phyloP scores from a whole-genome alignment of 2,797 vertebrate species.

The Myotis findleyi region DNA sequence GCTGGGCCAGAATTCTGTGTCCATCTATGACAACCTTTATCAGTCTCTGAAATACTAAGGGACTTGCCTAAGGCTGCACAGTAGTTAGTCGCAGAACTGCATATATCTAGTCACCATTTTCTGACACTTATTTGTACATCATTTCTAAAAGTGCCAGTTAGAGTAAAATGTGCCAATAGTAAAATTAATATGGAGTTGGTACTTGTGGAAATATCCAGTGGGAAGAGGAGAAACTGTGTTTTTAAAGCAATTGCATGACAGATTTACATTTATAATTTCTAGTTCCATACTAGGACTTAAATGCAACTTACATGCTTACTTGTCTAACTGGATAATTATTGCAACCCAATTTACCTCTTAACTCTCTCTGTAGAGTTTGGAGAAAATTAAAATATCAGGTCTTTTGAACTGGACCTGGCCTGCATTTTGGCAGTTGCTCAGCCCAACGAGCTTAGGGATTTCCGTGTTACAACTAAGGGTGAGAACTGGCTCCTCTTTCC shows the following conservation, averaged over 20 bases:
- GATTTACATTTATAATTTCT: background rate
- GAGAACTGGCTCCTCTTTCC: background rate
- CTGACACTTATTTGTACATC: background rate
- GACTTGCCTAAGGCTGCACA: background rate
- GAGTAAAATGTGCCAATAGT: background rate
- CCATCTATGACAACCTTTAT: background rate
- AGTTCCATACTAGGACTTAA: background rate
- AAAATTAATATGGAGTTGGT: background rate
- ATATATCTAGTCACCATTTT: background rate
- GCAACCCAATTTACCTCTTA: background rate
- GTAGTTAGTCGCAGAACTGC: background rate
- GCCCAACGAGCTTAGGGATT: background rate
- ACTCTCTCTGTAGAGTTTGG: background rate
- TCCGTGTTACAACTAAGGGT: background rate
- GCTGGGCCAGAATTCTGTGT: background rate
- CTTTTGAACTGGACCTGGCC: background rate
- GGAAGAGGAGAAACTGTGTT: background rate
- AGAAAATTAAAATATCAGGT: background rate
- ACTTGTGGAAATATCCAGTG: background rate
- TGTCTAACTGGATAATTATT: background rate
- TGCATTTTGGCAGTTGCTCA: background rate
- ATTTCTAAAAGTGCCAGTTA: slow-evolving; percentile 39
- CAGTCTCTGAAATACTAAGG: background rate
- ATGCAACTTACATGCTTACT: background rate
- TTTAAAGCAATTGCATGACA: background rate